Conservation (phyloP, 30 jellyfish, hydroid and myxozoan species). For the Nemopilema nomurai region DNA sequence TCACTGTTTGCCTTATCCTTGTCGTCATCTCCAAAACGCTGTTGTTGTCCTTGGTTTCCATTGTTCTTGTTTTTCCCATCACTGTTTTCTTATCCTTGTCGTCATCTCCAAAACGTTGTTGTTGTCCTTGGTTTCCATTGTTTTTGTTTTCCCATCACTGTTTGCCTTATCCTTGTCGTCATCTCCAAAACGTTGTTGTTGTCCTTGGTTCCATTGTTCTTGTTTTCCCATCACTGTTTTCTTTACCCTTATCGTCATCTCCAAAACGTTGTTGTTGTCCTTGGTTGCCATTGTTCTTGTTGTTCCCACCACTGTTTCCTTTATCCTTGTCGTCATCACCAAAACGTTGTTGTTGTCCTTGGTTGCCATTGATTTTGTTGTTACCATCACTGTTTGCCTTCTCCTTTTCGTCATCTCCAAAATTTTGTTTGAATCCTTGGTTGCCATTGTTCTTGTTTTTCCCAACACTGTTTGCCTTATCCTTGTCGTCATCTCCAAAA, state of each 20-base stretch:
- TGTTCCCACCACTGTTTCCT: neutral
- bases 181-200: neutral
- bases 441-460: neutral
- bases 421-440: neutral
- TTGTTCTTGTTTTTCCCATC: neutral
- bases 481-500: neutral
- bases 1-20: neutral
- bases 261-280: neutral
- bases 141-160: neutral
- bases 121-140: neutral
- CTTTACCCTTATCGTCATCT: neutral
- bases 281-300: neutral
- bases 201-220: neutral
- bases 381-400: neutral
- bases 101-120: constrained; percentile 3
- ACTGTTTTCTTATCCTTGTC: neutral
- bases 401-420: neutral
- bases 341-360: neutral
- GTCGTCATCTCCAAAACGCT: neutral
- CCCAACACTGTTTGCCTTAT: neutral
- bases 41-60: neutral
- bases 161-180: neutral
- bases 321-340: neutral
- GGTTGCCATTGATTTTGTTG: neutral
- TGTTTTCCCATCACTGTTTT: neutral